Conservation (phyloP, 2,888 invertebrate species). For the Lasius platythorax region DNA sequence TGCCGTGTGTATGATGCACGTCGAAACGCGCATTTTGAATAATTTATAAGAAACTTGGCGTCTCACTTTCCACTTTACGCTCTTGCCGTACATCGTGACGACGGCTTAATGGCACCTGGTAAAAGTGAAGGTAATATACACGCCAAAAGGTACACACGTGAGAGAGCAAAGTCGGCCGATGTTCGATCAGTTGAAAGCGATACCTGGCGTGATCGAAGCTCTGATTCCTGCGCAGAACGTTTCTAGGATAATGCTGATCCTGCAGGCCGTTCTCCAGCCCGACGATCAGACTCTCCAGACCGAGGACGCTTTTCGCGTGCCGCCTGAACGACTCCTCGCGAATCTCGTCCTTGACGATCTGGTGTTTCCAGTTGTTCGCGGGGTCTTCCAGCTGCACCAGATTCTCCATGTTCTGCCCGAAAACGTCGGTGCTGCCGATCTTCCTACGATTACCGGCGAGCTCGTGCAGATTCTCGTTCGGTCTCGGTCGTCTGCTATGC, state of each 20-base stretch:
- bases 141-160: constrained; percentile 27
- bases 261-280: constrained; percentile 65
- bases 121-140: constrained; percentile 47
- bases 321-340: constrained; percentile 78
- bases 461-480: constrained; percentile 80
- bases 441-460: constrained; percentile 75
- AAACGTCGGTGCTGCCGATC: constrained; percentile 84
- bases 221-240: constrained; percentile 80
- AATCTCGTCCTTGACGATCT: constrained; percentile 81
- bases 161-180: constrained; percentile 19
- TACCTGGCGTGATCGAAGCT: constrained; percentile 82
- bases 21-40: constrained; percentile 42
- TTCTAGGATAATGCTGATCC: constrained; percentile 63
- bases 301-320: constrained; percentile 76
- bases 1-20: neutral
- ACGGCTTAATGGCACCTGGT: constrained; percentile 45
- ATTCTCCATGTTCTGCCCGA: constrained; percentile 83
- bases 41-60: constrained; percentile 48
- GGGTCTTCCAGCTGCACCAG: constrained; percentile 84
- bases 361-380: constrained; percentile 76
- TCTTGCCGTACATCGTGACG: constrained; percentile 33
- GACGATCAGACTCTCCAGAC: constrained; percentile 71
- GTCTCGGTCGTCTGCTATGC: constrained; percentile 55
- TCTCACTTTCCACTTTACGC: constrained; percentile 44
- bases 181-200: constrained; percentile 45